These are phyloP conservation scores for Centropus unirufus DNA, from an alignment of 2,113 vertebrate species.

Conservation along the genomic window DNA sequence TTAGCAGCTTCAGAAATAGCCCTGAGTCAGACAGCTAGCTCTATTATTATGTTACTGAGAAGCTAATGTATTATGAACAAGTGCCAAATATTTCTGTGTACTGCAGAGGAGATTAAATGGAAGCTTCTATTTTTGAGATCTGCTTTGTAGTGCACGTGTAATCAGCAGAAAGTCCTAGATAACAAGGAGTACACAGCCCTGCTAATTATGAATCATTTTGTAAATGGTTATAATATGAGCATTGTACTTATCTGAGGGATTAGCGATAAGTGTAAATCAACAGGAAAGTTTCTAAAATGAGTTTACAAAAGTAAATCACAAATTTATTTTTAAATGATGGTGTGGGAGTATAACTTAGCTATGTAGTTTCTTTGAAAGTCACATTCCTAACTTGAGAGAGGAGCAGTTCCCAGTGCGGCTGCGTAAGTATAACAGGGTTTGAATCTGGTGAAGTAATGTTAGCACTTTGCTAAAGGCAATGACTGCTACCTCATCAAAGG, in stretches of 20 bases:
- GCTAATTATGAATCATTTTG: conserved; percentile 59
- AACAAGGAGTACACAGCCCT: conserved; percentile 31
- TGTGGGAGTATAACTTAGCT: background rate
- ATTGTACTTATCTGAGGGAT: background rate
- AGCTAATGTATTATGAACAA: conserved; percentile 69
- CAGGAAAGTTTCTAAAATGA: background rate
- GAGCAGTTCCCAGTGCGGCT: background rate
- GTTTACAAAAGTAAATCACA: background rate
- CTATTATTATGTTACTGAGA: conserved; percentile 69
- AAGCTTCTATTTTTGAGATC: conserved; percentile 68
- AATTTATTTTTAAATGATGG: background rate
- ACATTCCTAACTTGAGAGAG: background rate
- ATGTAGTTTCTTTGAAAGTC: background rate
- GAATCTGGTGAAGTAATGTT: background rate
- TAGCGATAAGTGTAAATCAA: background rate
- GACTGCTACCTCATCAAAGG: conserved; percentile 2
- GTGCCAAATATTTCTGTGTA: conserved; percentile 69
- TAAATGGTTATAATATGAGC: conserved; percentile 19
- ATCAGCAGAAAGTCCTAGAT: conserved; percentile 65
- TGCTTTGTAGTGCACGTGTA: background rate
- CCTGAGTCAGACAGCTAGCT: conserved; percentile 55
- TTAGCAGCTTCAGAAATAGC: conserved; percentile 66
- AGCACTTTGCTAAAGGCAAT: background rate
- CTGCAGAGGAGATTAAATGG: conserved; percentile 61
- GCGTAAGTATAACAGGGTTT: background rate